Evolutionary conservation across 2,113 vertebrate genomes (phyloP), one percentile per base, ranked within the genome.

Genomic region (Gulo gulo): DNA sequence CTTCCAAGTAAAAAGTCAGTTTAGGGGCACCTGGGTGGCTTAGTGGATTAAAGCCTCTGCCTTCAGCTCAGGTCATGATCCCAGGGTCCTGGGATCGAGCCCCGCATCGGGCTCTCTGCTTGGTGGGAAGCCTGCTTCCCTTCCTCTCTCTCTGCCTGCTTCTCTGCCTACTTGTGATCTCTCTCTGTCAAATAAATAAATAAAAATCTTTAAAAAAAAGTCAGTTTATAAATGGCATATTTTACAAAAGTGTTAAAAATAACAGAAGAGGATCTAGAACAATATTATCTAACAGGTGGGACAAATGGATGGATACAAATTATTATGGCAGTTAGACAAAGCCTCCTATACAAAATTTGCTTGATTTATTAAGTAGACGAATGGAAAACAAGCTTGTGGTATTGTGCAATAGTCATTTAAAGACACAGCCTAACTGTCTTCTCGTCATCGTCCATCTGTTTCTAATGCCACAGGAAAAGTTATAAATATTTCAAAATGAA

Each of bases 401-500:
- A 71, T 71, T 52, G 45, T 42, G 76, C 10, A 87, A 45, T 45
- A 14, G 15, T 88, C 71, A 34, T 50, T 92, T 81, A 61, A 94
- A 83, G 61, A 59, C n/a, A 91, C 20, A 63, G 26, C 79, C 57
- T 78, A 91, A 71, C 81, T 88, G 94, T 57, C 76, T 82, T 96
- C 63, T 84, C 26, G 24, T 93, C 92, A 92, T 86, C 34, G 71
- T 71, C 91, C 92, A 92, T 95, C 90, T 96, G 94, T 95, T 86
- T 95, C 86, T 87, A 93, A 97, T 6, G 73, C 85, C 85, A 92
- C 39, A 91, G 81, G 26, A 83, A 84, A 95, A 94, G 36, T 79
- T 95, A 57, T 1, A 71, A 71, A 95, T 92, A 45, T 0, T 13
- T 98, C 92, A 94, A 97, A 98, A 98, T 96, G 96, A 98, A 94